Evolutionary conservation across 2,888 invertebrate species (phyloP).

Genomic region (Philaethria dido): DNA sequence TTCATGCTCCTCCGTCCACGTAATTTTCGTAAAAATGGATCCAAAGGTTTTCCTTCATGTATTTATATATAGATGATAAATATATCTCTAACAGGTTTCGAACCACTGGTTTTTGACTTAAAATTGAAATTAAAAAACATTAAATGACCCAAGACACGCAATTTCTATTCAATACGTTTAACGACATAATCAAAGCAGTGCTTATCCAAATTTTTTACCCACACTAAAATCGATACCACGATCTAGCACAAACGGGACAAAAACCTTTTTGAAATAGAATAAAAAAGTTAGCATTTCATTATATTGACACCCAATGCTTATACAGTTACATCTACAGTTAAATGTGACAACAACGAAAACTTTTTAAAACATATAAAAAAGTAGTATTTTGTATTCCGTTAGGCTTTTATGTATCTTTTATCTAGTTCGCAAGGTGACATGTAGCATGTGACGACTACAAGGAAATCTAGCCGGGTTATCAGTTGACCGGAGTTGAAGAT

Average conservation of each 20-base stretch:
- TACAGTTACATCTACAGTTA: slow-evolving; percentile 26
- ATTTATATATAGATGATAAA: too few relatives aligned
- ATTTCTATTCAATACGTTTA: not conserved
- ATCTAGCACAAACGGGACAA: slow-evolving; percentile 9
- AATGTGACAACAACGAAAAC: slow-evolving; percentile 6
- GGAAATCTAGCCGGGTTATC: slow-evolving; percentile 39
- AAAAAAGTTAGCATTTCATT: not conserved
- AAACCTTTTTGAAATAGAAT: not conserved
- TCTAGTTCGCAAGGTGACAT: slow-evolving; percentile 32
- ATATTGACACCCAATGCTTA: slow-evolving; percentile 12
- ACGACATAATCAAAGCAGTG: not conserved
- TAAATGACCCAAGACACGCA: not conserved
- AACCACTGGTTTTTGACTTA: too few relatives aligned
- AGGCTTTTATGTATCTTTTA: slow-evolving; percentile 24
- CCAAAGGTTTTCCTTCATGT: too few relatives aligned
- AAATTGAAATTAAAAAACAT: too few relatives aligned
- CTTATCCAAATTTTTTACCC: not conserved
- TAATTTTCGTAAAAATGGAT: too few relatives aligned
- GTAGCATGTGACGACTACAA: slow-evolving; percentile 30
- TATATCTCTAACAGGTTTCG: too few relatives aligned
- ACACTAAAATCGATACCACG: not conserved
- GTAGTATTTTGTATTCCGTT: slow-evolving; percentile 13
- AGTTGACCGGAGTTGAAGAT: slow-evolving; percentile 31
- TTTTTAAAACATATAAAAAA: slow-evolving; percentile 15
- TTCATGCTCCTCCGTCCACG: too few relatives aligned